Base-by-base conservation (phyloP, 1,140 invertebrate species). In the Antheraea pernyi region DNA sequence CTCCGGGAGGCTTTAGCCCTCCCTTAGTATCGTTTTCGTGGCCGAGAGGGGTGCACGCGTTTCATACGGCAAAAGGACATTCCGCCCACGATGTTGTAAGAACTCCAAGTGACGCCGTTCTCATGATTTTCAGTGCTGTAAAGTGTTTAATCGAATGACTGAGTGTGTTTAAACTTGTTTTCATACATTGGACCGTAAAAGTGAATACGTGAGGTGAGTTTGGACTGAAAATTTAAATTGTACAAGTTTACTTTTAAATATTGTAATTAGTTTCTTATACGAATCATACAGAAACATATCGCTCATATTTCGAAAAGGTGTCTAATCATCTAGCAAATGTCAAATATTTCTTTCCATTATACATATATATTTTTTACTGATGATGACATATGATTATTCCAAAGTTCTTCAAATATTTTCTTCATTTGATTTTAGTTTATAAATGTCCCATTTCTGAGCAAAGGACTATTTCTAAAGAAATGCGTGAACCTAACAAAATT, bases 1-100 rank as follows among this genome's bases (percentile, higher is more conserved):
- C 80, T 83, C 69, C 73, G 68, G 69, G 76, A 83, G 79, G 75
- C 70, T 83, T 65, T 77, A 73, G 71, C 83, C 88, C 85, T 84
- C 87, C 89, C 89, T 89, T 88, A 91, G 89, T 91, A 77, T 71
- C 67, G 68, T 68, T 74, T 68, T 59, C 70, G 64, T 68, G 72
- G 79, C 67, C 67, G 69, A 66, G 68, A 64, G 76, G 79, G 77
- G 66, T 73, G 71, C 77, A 85, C 85, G 83, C 77, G 70, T 77
- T 76, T 70, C 19, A 70, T 53, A 53, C 46, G 72, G 79, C 78
- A 76, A 78, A 66, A 65, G 46, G 59, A 75, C 66, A 76, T 78
- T 78, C 78, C 77, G 77, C 82, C 77, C 70, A 78, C 80, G 75
- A 72, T 59, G 66, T 59, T 69, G 71, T 68, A 67, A 65, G 69